Percentiles rank a stretch among this genome's conserved stretches.
phyloP scores from a whole-genome alignment of 2,888 invertebrate species.

The Acrobasis consociella region DNA sequence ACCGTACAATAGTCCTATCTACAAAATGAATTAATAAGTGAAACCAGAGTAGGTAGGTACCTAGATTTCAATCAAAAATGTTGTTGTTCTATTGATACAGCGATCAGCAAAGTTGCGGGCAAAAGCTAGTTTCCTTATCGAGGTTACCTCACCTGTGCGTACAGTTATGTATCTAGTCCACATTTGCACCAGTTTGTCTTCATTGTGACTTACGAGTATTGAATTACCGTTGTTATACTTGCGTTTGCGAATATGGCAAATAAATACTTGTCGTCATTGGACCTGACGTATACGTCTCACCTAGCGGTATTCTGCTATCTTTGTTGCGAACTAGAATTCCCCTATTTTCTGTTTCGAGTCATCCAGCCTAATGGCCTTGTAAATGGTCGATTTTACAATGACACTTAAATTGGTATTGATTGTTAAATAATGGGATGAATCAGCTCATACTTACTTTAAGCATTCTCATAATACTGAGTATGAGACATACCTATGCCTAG shows the following conservation, averaged over 20 bases:
- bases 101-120: neutral
- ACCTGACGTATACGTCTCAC: slow-evolving; percentile 32
- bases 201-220: slow-evolving; percentile 53
- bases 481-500: neutral
- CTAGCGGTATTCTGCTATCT: slow-evolving; percentile 15
- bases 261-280: slow-evolving; percentile 39
- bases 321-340: slow-evolving; percentile 4
- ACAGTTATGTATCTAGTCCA: slow-evolving; percentile 34
- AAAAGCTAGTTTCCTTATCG: slow-evolving; percentile 18
- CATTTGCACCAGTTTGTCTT: slow-evolving; percentile 43
- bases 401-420: neutral
- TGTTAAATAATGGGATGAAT: slow-evolving; percentile 3
- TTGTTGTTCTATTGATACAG: neutral
- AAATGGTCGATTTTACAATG: neutral
- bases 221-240: slow-evolving; percentile 52
- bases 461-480: neutral
- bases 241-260: slow-evolving; percentile 51
- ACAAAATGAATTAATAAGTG: too few species aligned
- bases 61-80: too few species aligned
- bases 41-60: too few species aligned
- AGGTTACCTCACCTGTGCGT: slow-evolving; percentile 35
- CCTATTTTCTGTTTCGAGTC: neutral
- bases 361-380: neutral
- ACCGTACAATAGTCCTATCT: too few species aligned
- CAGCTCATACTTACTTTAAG: neutral